phyloP scores from a whole-genome alignment of 2,797 vertebrate genomes.

The Coilia nasus region DNA sequence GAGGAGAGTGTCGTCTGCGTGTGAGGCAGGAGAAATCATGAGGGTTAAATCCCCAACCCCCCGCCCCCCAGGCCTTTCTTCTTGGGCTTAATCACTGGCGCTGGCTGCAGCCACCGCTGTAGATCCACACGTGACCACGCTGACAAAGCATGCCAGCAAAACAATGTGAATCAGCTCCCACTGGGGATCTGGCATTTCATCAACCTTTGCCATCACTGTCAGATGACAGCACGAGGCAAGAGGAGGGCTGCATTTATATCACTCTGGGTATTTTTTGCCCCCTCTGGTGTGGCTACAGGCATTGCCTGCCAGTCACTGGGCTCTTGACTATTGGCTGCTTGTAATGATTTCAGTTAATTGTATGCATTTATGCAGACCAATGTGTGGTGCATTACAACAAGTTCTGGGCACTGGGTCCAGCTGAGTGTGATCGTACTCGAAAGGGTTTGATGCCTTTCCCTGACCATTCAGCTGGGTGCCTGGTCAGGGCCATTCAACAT shows the following conservation, averaged over 20 bases:
- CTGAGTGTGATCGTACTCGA: not conserved
- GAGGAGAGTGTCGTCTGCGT: conserved; percentile 49
- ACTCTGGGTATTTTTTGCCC: not conserved
- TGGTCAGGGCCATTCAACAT: not conserved
- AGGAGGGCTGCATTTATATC: not conserved
- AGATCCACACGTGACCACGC: not conserved
- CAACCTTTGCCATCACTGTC: not conserved
- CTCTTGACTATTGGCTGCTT: conserved; percentile 36
- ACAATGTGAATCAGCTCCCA: not conserved
- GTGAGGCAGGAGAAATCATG: conserved; percentile 9
- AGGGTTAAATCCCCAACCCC: not conserved
- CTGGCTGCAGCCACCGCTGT: not conserved
- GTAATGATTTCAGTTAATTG: conserved; percentile 19
- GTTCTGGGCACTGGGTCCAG: not conserved
- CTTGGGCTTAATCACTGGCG: not conserved
- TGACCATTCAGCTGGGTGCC: not conserved
- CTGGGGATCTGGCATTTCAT: conserved; percentile 14
- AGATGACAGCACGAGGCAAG: not conserved
- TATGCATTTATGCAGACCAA: not conserved
- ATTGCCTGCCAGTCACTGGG: conserved; percentile 32
- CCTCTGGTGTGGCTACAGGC: not conserved
- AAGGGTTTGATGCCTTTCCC: not conserved
- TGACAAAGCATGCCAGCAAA: not conserved
- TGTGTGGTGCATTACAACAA: not conserved
- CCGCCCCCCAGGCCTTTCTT: not conserved